A percentile compares a stretch with the other conserved stretches of the same genome.
Conservation (phyloP, 2,113 vertebrate species). For the Zeus faber region DNA sequence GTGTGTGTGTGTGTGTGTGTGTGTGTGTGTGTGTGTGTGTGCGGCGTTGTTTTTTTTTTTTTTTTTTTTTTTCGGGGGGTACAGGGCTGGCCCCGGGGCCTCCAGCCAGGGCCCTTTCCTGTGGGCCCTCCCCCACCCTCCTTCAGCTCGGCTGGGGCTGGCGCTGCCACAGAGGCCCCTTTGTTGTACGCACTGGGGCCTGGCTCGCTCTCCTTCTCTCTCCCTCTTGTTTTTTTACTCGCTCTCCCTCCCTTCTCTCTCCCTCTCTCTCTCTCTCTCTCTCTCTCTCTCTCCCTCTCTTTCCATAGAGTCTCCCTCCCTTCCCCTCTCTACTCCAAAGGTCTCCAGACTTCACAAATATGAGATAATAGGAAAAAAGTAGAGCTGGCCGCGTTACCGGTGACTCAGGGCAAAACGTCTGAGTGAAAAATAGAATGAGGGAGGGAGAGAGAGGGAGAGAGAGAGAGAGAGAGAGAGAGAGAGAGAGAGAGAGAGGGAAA, state of each 20-base stretch:
- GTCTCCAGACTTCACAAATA: no score
- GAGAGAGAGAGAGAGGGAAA: slow-evolving; percentile 16
- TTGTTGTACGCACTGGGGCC: slow-evolving; percentile 88
- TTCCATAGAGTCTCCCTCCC: slow-evolving; percentile 23
- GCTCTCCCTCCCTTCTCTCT: slow-evolving; percentile 32
- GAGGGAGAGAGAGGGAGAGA: slow-evolving; percentile 30
- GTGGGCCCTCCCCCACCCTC: slow-evolving; percentile 89
- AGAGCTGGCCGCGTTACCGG: no score
- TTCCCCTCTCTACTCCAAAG: slow-evolving; percentile 24
- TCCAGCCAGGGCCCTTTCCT: slow-evolving; percentile 96
- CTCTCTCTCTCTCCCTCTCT: slow-evolving; percentile 46
- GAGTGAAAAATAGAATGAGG: slow-evolving; percentile 68
- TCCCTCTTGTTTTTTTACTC: slow-evolving; percentile 21
- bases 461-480: slow-evolving; percentile 29
- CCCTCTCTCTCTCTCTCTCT: slow-evolving; percentile 26
- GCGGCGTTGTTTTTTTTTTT: neutral
- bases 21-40: neutral
- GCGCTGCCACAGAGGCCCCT: slow-evolving; percentile 92
- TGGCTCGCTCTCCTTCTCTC: slow-evolving; percentile 68
- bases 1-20: neutral
- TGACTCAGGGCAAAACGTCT: no score
- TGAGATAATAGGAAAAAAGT: no score
- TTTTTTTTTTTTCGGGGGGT: slow-evolving; percentile 71
- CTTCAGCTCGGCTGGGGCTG: slow-evolving; percentile 94
- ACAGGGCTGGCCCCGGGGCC: slow-evolving; percentile 75